Conservation (phyloP, 2,888 invertebrate species). For the Polyommatus icarus region DNA sequence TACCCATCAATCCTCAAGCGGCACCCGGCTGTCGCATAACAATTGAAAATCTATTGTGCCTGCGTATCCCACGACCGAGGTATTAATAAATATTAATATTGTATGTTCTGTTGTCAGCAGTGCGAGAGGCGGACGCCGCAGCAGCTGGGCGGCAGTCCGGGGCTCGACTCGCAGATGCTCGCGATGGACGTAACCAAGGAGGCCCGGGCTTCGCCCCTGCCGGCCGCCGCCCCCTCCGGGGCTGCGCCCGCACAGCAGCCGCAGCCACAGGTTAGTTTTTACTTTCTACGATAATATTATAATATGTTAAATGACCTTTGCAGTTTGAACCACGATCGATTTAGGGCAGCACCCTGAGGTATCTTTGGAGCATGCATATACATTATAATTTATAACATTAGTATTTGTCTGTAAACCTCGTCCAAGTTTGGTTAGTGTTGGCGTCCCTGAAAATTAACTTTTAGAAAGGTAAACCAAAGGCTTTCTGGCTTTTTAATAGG, state of each 20-base stretch:
- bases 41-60: too few species aligned
- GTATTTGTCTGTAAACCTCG: too few species aligned
- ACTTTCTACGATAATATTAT: background rate
- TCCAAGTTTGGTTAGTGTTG: too few species aligned
- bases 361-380: too few species aligned
- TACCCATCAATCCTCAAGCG: too few species aligned
- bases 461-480: too few species aligned
- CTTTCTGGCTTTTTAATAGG: too few species aligned
- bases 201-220: conserved; percentile 70
- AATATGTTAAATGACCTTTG: background rate
- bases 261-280: conserved; percentile 59
- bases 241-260: conserved; percentile 54
- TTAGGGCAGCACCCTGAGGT: too few species aligned
- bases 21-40: background rate
- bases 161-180: conserved; percentile 79
- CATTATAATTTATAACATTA: too few species aligned
- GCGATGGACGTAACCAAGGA: conserved; percentile 94
- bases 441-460: too few species aligned
- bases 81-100: too few species aligned
- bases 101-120: conserved; percentile 49
- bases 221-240: conserved; percentile 57
- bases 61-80: too few species aligned
- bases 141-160: conserved; percentile 71
- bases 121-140: conserved; percentile 77
- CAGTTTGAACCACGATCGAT: background rate